Conservation (phyloP, 1,140 invertebrate genomes). For the Drosophila arizonae region DNA sequence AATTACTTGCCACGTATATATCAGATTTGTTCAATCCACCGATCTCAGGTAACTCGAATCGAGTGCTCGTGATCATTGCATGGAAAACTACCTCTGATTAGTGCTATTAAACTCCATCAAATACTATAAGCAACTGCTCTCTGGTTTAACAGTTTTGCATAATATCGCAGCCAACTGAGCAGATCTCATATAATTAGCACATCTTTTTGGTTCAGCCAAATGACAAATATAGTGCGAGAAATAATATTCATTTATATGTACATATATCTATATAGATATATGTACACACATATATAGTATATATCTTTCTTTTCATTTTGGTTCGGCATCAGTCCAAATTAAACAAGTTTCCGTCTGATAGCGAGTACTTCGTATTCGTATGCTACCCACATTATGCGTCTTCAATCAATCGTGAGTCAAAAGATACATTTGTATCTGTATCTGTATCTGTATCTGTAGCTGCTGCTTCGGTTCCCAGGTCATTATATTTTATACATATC, state of each 20-base stretch:
- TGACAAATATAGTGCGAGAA: conserved; percentile 20
- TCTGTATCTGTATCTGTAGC: conserved; percentile 19
- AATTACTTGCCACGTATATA: background rate
- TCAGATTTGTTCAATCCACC: background rate
- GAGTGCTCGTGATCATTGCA: background rate
- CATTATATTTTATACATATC: conserved; percentile 50
- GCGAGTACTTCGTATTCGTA: conserved; percentile 40
- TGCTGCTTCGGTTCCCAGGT: conserved; percentile 43
- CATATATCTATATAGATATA: conserved; percentile 32
- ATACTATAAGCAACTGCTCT: background rate
- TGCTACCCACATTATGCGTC: conserved; percentile 13
- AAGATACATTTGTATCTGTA: conserved; percentile 35
- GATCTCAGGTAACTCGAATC: conserved; percentile 15
- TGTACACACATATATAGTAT: conserved; percentile 21
- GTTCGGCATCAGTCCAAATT: conserved; percentile 52
- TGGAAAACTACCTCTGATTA: conserved; percentile 5
- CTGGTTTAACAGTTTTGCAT: background rate
- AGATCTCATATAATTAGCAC: conserved; percentile 38
- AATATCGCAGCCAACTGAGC: background rate
- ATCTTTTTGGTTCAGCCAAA: conserved; percentile 45
- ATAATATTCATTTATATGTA: conserved; percentile 8
- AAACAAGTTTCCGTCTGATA: conserved; percentile 63
- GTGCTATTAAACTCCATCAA: background rate
- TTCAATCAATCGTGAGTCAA: conserved; percentile 25
- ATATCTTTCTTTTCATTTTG: background rate